Evolutionary conservation across 2,888 invertebrate species (phyloP).

Genomic region (Cosmia pyralina): DNA sequence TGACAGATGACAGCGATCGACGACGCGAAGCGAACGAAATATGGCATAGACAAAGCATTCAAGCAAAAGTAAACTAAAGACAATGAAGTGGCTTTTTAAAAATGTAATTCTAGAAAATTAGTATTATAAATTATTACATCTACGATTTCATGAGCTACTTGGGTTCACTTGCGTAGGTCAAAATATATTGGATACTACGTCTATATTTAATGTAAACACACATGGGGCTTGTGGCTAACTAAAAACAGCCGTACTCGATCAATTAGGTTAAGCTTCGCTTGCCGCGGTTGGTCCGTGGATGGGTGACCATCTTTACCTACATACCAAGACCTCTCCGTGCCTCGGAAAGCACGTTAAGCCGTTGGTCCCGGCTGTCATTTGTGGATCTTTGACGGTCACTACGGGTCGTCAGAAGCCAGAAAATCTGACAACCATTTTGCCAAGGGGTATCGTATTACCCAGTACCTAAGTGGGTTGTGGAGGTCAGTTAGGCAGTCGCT

Average conservation of each 20-base stretch:
- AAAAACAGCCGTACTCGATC: too few relatives aligned
- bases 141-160: background rate
- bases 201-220: too few relatives aligned
- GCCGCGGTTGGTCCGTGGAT: background rate
- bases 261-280: background rate
- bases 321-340: background rate
- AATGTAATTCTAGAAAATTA: background rate
- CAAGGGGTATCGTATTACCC: background rate
- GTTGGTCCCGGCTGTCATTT: background rate
- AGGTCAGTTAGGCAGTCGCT: background rate
- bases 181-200: too few relatives aligned
- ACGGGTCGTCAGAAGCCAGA: background rate
- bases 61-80: background rate
- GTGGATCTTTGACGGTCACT: background rate
- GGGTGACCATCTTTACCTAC: background rate
- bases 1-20: background rate
- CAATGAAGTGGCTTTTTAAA: background rate
- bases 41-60: background rate
- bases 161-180: background rate
- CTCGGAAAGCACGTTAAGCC: background rate
- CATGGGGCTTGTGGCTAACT: too few relatives aligned
- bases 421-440: background rate
- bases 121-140: background rate
- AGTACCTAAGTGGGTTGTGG: background rate
- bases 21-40: slow-evolving; percentile 3